Percentiles rank a stretch among this genome's conserved stretches.
These are phyloP conservation scores for Cyanoramphus novaezelandiae DNA, from an alignment of 2,113 vertebrate species.

Conservation along the genomic window DNA sequence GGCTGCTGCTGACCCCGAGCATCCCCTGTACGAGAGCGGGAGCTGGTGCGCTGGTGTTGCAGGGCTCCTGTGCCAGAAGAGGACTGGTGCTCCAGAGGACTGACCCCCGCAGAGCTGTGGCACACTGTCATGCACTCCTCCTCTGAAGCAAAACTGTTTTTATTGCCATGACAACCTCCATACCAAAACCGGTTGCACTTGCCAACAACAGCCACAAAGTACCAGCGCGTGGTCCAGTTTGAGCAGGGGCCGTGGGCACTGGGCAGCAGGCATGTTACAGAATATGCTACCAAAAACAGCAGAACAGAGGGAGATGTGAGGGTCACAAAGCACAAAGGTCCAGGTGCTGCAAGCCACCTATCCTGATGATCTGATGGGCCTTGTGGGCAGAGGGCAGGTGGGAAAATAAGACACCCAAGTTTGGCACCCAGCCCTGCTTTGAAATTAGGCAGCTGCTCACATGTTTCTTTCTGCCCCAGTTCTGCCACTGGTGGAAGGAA, in stretches of 20 bases:
- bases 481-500: background rate
- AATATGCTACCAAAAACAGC: slow-evolving; percentile 73
- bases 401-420: background rate
- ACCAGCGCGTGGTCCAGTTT: slow-evolving; percentile 86
- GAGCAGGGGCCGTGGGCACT: slow-evolving; percentile 84
- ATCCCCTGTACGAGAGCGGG: background rate
- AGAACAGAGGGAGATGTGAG: background rate
- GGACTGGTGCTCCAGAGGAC: background rate
- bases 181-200: slow-evolving; percentile 95
- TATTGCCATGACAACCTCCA: slow-evolving; percentile 90
- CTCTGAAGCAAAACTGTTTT: slow-evolving; percentile 86
- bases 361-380: background rate
- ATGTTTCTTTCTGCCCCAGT: background rate
- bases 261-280: slow-evolving; percentile 85
- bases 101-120: background rate
- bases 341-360: background rate
- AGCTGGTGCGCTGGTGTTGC: background rate
- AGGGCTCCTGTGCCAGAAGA: background rate
- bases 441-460: background rate
- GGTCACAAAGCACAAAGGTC: background rate
- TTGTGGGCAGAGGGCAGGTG: background rate
- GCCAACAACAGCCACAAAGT: slow-evolving; percentile 81
- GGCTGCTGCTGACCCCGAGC: background rate
- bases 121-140: slow-evolving; percentile 85
- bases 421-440: background rate